Evolutionary conservation across 2,113 vertebrate genomes (phyloP).

Genomic region (Lophius piscatorius): DNA sequence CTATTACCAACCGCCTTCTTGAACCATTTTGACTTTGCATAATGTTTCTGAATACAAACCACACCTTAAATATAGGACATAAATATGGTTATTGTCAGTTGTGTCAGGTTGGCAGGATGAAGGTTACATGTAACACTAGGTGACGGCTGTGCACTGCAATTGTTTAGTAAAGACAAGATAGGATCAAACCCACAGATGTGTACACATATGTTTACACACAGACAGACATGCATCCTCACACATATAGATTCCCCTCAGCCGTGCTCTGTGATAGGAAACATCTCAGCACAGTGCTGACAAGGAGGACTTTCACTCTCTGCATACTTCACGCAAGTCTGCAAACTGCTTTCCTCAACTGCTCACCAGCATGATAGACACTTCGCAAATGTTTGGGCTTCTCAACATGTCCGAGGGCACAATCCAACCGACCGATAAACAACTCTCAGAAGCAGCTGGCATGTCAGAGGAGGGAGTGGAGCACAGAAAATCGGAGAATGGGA

Average conservation of each 20-base stretch:
- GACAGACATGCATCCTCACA: neutral
- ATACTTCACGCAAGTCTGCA: slow-evolving; percentile 62
- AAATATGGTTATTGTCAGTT: too few relatives aligned
- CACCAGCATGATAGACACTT: slow-evolving; percentile 51
- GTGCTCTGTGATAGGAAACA: slow-evolving; percentile 36
- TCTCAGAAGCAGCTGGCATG: slow-evolving; percentile 16
- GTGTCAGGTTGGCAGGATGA: too few relatives aligned
- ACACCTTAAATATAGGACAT: too few relatives aligned
- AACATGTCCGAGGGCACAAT: slow-evolving; percentile 25
- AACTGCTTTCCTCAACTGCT: slow-evolving; percentile 20
- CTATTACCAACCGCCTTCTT: too few relatives aligned
- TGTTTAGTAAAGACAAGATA: slow-evolving; percentile 1
- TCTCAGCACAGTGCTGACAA: slow-evolving; percentile 51
- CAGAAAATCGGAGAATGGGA: neutral
- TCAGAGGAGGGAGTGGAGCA: slow-evolving; percentile 4
- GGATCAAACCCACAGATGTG: slow-evolving; percentile 5
- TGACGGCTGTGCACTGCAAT: slow-evolving; percentile 23
- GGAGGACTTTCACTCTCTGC: slow-evolving; percentile 54
- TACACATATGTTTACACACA: neutral
- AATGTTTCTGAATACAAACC: too few relatives aligned
- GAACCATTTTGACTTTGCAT: too few relatives aligned
- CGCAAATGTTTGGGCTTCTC: slow-evolving; percentile 39
- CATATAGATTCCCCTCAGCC: neutral
- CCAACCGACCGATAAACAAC: slow-evolving; percentile 58
- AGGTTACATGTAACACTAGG: slow-evolving; percentile 13